Evolutionary conservation across 37 sponge, comb jelly and placozoan species (phyloP).

Genomic region (Hormiphora californensis): DNA sequence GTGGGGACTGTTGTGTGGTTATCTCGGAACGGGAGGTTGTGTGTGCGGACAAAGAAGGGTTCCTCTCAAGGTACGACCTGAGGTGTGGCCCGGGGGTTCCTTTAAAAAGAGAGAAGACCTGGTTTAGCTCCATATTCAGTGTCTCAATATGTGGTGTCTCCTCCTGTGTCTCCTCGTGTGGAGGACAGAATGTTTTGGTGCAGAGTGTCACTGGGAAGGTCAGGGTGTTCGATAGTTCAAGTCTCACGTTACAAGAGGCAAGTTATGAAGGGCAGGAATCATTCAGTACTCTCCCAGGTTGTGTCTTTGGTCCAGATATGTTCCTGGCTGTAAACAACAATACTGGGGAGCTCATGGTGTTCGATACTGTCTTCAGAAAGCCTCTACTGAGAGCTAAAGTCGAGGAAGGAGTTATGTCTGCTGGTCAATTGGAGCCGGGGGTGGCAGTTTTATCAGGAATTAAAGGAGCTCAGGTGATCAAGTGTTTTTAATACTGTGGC

Average conservation of each 20-base stretch:
- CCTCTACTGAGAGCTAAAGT: too few species aligned
- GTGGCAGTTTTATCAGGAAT: too few species aligned
- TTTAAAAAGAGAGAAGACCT: not conserved
- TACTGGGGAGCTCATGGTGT: too few species aligned
- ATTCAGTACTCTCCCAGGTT: not conserved
- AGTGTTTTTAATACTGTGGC: too few species aligned
- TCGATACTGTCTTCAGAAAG: too few species aligned
- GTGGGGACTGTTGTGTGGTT: not conserved
- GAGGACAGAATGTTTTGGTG: not conserved
- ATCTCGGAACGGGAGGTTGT: not conserved
- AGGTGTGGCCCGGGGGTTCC: not conserved
- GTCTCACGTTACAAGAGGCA: not conserved
- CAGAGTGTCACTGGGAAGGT: conserved; percentile 23
- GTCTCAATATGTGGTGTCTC: too few species aligned
- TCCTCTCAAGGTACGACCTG: not conserved
- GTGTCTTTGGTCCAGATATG: too few species aligned
- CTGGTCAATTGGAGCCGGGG: too few species aligned
- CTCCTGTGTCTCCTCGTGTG: too few species aligned
- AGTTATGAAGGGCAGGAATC: not conserved
- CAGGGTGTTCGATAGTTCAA: not conserved
- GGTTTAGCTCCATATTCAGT: conserved; percentile 29
- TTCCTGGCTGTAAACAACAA: too few species aligned
- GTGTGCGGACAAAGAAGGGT: not conserved
- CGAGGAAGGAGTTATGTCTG: too few species aligned
- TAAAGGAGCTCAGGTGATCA: too few species aligned